Evolutionary conservation across 2,113 vertebrate species (phyloP), one percentile per base, ranked within the genome.

Genomic region (Nibea coibor): DNA sequence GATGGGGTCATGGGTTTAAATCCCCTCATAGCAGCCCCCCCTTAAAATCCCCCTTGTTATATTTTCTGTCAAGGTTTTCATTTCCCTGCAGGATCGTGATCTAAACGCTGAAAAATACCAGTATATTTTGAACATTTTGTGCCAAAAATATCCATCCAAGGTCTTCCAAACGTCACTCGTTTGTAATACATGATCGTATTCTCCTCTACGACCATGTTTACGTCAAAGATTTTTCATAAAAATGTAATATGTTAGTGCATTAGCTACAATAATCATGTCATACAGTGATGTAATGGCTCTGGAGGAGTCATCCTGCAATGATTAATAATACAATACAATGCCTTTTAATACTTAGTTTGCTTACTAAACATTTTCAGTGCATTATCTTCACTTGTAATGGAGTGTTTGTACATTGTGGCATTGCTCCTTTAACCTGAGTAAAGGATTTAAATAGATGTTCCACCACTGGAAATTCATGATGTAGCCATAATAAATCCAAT

Each of bases 401-500:
- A 51, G 15, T 74, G 42, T 57, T 47, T 66, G 22, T 4, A 57
- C 51, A 51, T 72, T 20, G 43, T 22, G 7, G 6, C 50, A 20
- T 45, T 62, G 19, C 10, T 20, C 14, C n/a, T 16, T 57, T 9
- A 43, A 63, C 11, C 19, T 61, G 17, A 26, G 42, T 47, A 31
- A 71, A 63, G 4, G 42, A 59, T 59, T 62, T 17, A 28, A 39
- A 15, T 61, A 48, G 15, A 68, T 24, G 6, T 35, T 66, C 19
- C 20, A 22, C 15, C 22, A 22, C 26, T 66, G 54, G 4, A 51
- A 43, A 62, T 56, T 53, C n/a, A 70, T 12, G 8, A 76, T 59
- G 42, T 35, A 70, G 11, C 24, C 19, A 50, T 62, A 35, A 45
- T 66, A 82, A 68, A 79, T 47, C 59, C 24, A 14, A 58, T 72